These are phyloP conservation scores for Eupithecia centaureata DNA, from an alignment of 2,888 invertebrate genomes.

Conservation along the genomic window DNA sequence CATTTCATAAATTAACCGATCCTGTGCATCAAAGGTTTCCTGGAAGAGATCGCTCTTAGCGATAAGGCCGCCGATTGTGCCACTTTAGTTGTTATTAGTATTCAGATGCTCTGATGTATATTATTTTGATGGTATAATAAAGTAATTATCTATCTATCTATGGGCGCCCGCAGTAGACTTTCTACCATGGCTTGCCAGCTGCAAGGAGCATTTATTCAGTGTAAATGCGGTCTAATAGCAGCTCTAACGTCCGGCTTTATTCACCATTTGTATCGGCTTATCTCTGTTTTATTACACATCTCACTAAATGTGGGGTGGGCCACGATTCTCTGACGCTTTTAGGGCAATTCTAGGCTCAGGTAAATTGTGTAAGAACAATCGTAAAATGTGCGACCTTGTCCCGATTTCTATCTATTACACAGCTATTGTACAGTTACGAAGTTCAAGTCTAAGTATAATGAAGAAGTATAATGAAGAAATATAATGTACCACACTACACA, in stretches of 20 bases:
- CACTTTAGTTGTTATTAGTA: too few relatives aligned
- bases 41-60: too few relatives aligned
- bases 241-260: slow-evolving; percentile 38
- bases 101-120: too few relatives aligned
- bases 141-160: too few relatives aligned
- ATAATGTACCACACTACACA: too few relatives aligned
- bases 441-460: neutral
- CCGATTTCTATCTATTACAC: neutral
- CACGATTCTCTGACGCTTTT: slow-evolving; percentile 1
- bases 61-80: too few relatives aligned
- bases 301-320: slow-evolving; percentile 10
- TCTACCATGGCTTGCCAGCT: neutral
- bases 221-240: slow-evolving; percentile 11
- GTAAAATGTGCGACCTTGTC: neutral
- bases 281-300: slow-evolving; percentile 35
- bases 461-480: too few relatives aligned
- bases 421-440: neutral
- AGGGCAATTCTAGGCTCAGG: neutral
- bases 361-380: neutral
- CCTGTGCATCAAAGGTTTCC: too few relatives aligned
- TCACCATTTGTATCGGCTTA: slow-evolving; percentile 34
- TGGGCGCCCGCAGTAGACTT: too few relatives aligned
- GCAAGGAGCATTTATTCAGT: slow-evolving; percentile 5
- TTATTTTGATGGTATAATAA: too few relatives aligned
- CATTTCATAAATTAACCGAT: too few relatives aligned